phyloP scores from a whole-genome alignment of 2,888 invertebrate genomes.

The Acrocyrtus sp. region DNA sequence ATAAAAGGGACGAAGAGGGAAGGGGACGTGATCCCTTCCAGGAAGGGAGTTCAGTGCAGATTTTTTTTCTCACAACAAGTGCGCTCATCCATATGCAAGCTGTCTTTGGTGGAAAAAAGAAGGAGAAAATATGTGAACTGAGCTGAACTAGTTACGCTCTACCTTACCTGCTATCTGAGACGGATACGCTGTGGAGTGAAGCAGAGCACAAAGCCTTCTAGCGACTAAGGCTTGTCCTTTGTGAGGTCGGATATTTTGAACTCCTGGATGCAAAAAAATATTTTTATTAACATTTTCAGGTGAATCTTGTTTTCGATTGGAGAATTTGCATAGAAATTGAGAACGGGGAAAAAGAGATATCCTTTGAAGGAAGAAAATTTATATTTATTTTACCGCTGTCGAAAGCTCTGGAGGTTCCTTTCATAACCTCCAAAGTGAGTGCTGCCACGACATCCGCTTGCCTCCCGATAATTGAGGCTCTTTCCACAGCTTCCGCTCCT shows the following conservation, averaged over 20 bases:
- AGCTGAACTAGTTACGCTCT: no score
- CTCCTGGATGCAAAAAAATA: constrained; percentile 69
- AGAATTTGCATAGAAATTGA: not conserved
- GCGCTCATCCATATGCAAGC: no score
- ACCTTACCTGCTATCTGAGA: constrained; percentile 73
- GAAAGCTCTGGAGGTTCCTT: constrained; percentile 74
- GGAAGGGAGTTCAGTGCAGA: no score
- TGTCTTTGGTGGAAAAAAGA: no score
- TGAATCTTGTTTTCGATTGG: constrained; percentile 1
- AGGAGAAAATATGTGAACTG: no score
- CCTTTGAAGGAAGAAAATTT: not conserved
- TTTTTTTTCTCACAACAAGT: no score
- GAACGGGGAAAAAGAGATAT: constrained; percentile 1
- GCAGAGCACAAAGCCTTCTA: constrained; percentile 70
- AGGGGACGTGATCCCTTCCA: no score
- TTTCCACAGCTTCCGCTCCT: constrained; percentile 74
- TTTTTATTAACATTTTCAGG: constrained; percentile 9
- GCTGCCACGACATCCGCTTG: constrained; percentile 76
- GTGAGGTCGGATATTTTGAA: constrained; percentile 74
- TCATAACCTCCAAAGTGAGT: constrained; percentile 74
- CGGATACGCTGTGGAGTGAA: constrained; percentile 73
- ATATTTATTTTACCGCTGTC: constrained; percentile 69
- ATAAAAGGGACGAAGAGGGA: constrained; percentile 14
- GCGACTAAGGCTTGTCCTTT: constrained; percentile 73
- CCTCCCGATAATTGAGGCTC: constrained; percentile 71